Conservation (phyloP, 2,888 invertebrate genomes). For the Caenorhabditis afra region DNA sequence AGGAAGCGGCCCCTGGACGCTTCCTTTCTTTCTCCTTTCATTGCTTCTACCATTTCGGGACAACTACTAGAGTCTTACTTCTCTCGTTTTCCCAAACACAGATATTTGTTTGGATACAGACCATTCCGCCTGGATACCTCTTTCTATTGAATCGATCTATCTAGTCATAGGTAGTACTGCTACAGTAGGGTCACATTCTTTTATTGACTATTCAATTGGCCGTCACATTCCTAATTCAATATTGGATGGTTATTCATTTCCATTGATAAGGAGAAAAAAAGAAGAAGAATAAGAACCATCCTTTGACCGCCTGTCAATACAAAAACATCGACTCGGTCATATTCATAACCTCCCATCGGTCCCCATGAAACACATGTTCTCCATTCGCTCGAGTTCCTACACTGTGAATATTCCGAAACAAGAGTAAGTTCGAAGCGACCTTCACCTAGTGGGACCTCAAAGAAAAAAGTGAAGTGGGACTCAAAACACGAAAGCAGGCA, state of each 20-base stretch:
- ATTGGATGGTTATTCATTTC: not conserved
- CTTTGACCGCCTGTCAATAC: too few species aligned
- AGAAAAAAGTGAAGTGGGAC: not conserved
- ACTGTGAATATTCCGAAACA: constrained; percentile 52
- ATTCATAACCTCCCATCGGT: too few species aligned
- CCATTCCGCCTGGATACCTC: too few species aligned
- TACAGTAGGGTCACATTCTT: too few species aligned
- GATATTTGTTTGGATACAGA: too few species aligned
- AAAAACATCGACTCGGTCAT: too few species aligned
- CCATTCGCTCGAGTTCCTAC: constrained; percentile 55
- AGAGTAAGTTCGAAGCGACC: constrained; percentile 51
- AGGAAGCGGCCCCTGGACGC: constrained; percentile 21
- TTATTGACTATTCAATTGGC: too few species aligned
- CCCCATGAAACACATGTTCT: constrained; percentile 56
- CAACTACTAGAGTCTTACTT: not conserved
- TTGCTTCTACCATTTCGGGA: constrained; percentile 12
- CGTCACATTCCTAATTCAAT: constrained; percentile 5
- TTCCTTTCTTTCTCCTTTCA: constrained; percentile 5
- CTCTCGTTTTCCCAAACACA: not conserved
- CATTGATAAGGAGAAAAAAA: too few species aligned
- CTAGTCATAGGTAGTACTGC: too few species aligned
- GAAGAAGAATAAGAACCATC: too few species aligned
- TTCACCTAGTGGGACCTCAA: not conserved
- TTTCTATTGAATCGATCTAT: too few species aligned
- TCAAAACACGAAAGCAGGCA: not conserved